Conservation (phyloP, 2,797 vertebrate species). For the Thunnus albacares region DNA sequence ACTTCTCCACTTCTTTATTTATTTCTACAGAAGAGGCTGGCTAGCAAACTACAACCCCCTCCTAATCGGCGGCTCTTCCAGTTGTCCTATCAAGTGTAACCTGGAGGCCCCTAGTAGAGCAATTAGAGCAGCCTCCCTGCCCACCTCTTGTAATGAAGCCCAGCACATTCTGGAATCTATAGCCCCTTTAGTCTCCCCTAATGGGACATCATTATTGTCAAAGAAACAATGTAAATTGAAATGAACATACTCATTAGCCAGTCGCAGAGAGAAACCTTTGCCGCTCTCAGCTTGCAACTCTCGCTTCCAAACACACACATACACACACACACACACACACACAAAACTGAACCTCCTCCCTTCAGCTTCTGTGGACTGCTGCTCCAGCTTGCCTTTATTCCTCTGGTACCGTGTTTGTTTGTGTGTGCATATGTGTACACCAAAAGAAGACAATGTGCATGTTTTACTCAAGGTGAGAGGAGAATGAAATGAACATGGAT, state of each 20-base stretch:
- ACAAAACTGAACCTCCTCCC: slow-evolving; percentile 63
- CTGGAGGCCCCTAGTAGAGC: slow-evolving; percentile 98
- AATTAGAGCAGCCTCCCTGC: slow-evolving; percentile 99
- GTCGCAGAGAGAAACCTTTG: slow-evolving; percentile 95
- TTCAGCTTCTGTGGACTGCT: slow-evolving; percentile 66
- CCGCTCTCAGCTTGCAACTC: slow-evolving; percentile 81
- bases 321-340: slow-evolving; percentile 44
- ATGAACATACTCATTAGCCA: slow-evolving; percentile 99
- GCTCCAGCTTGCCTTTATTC: slow-evolving; percentile 73
- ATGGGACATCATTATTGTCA: slow-evolving; percentile 99
- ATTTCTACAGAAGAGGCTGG: slow-evolving; percentile 75
- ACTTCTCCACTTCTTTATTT: slow-evolving; percentile 77
- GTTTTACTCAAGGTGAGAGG: slow-evolving; percentile 77
- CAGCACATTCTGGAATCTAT: slow-evolving; percentile 99
- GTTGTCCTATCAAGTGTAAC: slow-evolving; percentile 99
- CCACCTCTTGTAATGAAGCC: slow-evolving; percentile 99
- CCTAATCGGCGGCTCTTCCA: slow-evolving; percentile 89
- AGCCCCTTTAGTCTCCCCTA: slow-evolving; percentile 99
- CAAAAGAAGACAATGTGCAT: slow-evolving; percentile 61
- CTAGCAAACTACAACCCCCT: slow-evolving; percentile 64
- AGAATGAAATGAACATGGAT: slow-evolving; percentile 78
- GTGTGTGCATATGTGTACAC: slow-evolving; percentile 69
- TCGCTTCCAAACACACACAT: slow-evolving; percentile 61
- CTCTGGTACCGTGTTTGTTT: slow-evolving; percentile 75
- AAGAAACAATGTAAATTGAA: slow-evolving; percentile 99